Evolutionary conservation across 2,113 vertebrate species (phyloP).

Genomic region (Nibea albiflora): DNA sequence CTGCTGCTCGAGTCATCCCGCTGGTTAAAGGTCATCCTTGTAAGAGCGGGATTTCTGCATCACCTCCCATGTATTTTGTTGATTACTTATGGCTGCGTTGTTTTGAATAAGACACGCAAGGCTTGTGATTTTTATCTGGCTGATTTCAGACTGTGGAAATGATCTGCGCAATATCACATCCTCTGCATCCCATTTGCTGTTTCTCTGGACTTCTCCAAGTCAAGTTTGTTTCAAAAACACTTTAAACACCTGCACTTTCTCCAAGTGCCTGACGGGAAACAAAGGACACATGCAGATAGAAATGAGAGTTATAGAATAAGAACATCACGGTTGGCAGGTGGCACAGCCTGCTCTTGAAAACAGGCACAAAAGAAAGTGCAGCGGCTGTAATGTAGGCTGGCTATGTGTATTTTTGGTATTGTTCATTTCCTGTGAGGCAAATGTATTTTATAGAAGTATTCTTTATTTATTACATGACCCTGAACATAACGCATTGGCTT

Average conservation of each 20-base stretch:
- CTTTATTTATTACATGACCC: background rate
- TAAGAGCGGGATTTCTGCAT: slow-evolving; percentile 63
- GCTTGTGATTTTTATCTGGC: slow-evolving; percentile 19
- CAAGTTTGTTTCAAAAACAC: slow-evolving; percentile 34
- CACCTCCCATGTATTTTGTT: slow-evolving; percentile 29
- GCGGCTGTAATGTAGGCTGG: background rate
- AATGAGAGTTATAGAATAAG: slow-evolving; percentile 29
- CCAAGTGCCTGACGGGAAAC: slow-evolving; percentile 28
- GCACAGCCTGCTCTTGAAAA: slow-evolving; percentile 25
- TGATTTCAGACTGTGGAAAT: slow-evolving; percentile 19
- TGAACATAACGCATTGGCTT: background rate
- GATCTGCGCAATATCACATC: background rate
- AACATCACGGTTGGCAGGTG: slow-evolving; percentile 33
- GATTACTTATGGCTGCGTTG: slow-evolving; percentile 39
- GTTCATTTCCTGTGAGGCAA: slow-evolving; percentile 17
- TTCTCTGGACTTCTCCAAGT: background rate
- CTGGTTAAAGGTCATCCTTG: slow-evolving; percentile 71
- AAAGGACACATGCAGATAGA: slow-evolving; percentile 37
- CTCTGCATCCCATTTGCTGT: background rate
- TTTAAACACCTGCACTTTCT: slow-evolving; percentile 46
- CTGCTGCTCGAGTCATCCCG: slow-evolving; percentile 36
- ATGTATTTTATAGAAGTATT: background rate
- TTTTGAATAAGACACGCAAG: slow-evolving; percentile 20
- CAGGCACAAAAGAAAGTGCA: slow-evolving; percentile 31
- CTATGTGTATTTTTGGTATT: slow-evolving; percentile 15